Evolutionary conservation across 2,888 invertebrate genomes (phyloP).

Genomic region (Ellobium chinense): DNA sequence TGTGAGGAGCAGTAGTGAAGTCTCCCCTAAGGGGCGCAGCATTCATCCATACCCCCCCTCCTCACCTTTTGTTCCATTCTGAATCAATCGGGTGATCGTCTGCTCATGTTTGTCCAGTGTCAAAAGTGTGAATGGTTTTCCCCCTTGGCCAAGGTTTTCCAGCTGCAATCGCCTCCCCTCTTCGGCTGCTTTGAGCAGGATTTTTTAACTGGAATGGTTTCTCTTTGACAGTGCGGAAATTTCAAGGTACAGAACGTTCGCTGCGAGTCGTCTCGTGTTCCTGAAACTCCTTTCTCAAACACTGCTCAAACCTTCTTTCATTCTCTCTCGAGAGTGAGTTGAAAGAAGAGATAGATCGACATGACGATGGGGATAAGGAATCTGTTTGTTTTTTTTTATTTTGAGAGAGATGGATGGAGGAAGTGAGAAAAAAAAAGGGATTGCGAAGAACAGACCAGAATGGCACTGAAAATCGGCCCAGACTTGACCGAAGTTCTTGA

Average conservation of each 20-base stretch:
- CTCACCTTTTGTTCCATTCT: constrained; percentile 33
- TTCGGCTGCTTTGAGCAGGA: not conserved
- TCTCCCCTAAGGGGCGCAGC: not conserved
- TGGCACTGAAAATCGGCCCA: too few species aligned
- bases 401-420: not conserved
- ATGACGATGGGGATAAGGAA: not conserved
- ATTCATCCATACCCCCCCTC: constrained; percentile 7
- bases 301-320: not conserved
- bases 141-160: constrained; percentile 24
- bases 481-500: not conserved
- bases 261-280: not conserved
- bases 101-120: constrained; percentile 29
- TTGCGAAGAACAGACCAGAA: too few species aligned
- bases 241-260: constrained; percentile 6
- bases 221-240: not conserved
- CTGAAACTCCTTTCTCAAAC: not conserved
- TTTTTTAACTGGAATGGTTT: constrained; percentile 13
- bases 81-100: constrained; percentile 35
- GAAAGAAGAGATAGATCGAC: constrained; percentile 17
- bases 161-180: not conserved
- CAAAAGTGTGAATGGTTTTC: constrained; percentile 35
- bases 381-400: not conserved
- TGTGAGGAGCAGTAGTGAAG: constrained; percentile 4
- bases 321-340: not conserved
- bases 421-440: too few species aligned